phyloP scores from a whole-genome alignment of 2,888 invertebrate genomes.

The Spodoptera littoralis region DNA sequence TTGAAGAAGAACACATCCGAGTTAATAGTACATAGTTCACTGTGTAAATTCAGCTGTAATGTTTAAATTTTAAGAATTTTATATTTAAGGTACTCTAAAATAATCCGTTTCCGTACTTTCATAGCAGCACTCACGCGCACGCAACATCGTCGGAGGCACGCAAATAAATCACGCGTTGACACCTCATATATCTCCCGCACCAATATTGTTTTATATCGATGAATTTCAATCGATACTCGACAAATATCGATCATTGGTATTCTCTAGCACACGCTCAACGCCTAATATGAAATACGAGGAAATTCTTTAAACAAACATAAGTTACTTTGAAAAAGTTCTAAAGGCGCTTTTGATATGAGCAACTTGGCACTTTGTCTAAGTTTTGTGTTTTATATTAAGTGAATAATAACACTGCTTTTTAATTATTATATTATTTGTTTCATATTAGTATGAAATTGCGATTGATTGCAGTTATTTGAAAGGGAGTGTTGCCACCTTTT shows the following conservation, averaged over 20 bases:
- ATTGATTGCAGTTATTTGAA: slow-evolving; percentile 9
- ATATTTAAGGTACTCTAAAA: neutral
- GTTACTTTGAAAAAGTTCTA: slow-evolving; percentile 47
- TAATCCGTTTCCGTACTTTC: slow-evolving; percentile 38
- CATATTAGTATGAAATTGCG: slow-evolving; percentile 15
- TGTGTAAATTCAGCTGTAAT: too few species aligned
- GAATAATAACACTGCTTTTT: slow-evolving; percentile 23
- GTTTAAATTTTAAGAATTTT: neutral
- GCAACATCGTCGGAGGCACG: slow-evolving; percentile 53
- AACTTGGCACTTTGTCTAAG: slow-evolving; percentile 33
- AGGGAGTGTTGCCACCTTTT: slow-evolving; percentile 14
- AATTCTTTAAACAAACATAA: slow-evolving; percentile 36
- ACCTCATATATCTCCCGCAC: slow-evolving; percentile 79
- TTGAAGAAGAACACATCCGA: too few species aligned
- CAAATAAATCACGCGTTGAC: slow-evolving; percentile 82
- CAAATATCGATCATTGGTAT: slow-evolving; percentile 66
- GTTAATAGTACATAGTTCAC: too few species aligned
- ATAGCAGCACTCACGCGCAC: slow-evolving; percentile 34
- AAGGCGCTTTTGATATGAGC: slow-evolving; percentile 1
- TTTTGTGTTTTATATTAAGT: slow-evolving; percentile 9
- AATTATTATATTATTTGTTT: slow-evolving; percentile 7
- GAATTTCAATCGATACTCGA: slow-evolving; percentile 59
- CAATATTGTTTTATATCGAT: slow-evolving; percentile 73
- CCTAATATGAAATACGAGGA: slow-evolving; percentile 61
- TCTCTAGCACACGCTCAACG: slow-evolving; percentile 51